Evolutionary conservation across 1,140 invertebrate genomes (phyloP).

Genomic region (Cotesia chilonis): DNA sequence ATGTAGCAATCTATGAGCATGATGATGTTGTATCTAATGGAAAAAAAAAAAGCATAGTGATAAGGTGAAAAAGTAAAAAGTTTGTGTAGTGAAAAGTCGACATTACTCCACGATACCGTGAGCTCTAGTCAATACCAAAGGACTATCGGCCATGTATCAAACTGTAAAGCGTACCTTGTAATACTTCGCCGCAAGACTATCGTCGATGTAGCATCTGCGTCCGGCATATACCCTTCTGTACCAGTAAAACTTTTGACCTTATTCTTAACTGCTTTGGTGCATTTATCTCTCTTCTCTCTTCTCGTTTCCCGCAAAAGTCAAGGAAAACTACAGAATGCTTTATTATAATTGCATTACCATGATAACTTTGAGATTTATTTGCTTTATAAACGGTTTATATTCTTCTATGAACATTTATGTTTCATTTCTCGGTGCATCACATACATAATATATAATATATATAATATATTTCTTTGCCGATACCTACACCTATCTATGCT

Average conservation of each 20-base stretch:
- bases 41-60: too few species aligned
- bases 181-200: slow-evolving; percentile 38
- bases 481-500: slow-evolving; percentile 8
- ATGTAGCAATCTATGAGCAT: neutral
- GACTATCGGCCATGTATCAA: slow-evolving; percentile 40
- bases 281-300: neutral
- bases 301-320: slow-evolving; percentile 12
- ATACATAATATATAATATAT: slow-evolving; percentile 28
- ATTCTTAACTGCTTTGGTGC: slow-evolving; percentile 21
- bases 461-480: too few species aligned
- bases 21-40: too few species aligned
- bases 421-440: slow-evolving; percentile 28
- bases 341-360: slow-evolving; percentile 33
- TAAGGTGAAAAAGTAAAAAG: slow-evolving; percentile 12
- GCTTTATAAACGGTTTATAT: slow-evolving; percentile 26
- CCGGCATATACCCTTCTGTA: slow-evolving; percentile 9
- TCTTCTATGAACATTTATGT: slow-evolving; percentile 24
- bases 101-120: slow-evolving; percentile 21
- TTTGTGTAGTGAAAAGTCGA: slow-evolving; percentile 9
- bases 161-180: slow-evolving; percentile 38
- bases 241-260: slow-evolving; percentile 32
- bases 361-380: slow-evolving; percentile 33
- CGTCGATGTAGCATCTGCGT: slow-evolving; percentile 40
- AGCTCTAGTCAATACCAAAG: slow-evolving; percentile 14
- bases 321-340: slow-evolving; percentile 29